Base-by-base conservation (phyloP, 2,797 vertebrate species). In the Epinephelus awoara region DNA sequence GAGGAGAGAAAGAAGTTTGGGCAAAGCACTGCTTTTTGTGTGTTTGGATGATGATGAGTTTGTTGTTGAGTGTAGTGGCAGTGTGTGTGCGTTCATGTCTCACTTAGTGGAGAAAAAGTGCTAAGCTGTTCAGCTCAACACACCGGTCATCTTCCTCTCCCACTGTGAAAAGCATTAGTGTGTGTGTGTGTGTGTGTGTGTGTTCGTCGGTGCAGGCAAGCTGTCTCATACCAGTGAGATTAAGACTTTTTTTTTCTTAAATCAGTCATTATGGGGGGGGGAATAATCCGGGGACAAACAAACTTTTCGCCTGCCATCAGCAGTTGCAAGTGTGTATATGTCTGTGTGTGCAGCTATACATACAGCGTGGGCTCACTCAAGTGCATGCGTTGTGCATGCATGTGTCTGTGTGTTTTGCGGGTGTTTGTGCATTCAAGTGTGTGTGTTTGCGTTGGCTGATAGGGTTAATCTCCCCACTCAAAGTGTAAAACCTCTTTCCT, bases 401-500 rank as follows among this genome's bases (percentile, higher is more conserved):
- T 51, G 49, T 34, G 61, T 67, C 23, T 76, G 72, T 85, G 65
- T 83, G 70, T 74, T 74, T 58, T 77, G 70, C 4, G 49, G 57
- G 23, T 82, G 64, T 79, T 77, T 83, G 73, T 84, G 79, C 77
- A 56, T 73, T 82, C 55, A 40, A 66, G 65, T 68, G 27, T 42
- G 76, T 79, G 74, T 86, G 79, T 91, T 86, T 90, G 72, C 10
- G 0, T 85, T 88, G 79, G 79, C 75, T 82, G 85, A 85, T 77
- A 62, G 85, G 86, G 88, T 91, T 89, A 89, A 92, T 91, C 88
- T 86, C 65, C 63, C 47, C 72, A 65, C 82, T 88, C 79, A 63
- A 66, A 85, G 83, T 84, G 86, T 88, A 88, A 88, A 89, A 92
- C 78, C 83, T 89, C 85, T 82, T 80, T 89, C 79, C 77, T 81